Evolutionary conservation across 2,797 vertebrate genomes (phyloP).

Genomic region (Melanotaenia trifasciata): DNA sequence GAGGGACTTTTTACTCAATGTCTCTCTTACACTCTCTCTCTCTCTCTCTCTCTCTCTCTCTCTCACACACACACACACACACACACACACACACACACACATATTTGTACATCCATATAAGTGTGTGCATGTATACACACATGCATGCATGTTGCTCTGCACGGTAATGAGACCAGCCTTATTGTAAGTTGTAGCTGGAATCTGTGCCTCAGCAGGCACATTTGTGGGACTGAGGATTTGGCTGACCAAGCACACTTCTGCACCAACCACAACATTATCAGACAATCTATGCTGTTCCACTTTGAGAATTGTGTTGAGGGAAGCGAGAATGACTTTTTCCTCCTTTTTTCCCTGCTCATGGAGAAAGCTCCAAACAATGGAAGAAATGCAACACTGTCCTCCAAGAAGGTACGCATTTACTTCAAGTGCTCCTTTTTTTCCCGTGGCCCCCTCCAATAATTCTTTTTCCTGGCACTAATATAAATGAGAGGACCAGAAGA

Average conservation of each 20-base stretch:
- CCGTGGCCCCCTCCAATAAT: conserved; percentile 19
- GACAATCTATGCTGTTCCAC: conserved; percentile 54
- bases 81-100: background rate
- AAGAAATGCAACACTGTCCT: conserved; percentile 31
- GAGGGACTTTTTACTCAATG: conserved; percentile 58
- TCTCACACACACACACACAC: conserved; percentile 8
- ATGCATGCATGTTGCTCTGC: conserved; percentile 25
- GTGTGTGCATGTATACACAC: conserved; percentile 2
- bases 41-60: conserved; percentile 6
- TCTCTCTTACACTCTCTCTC: conserved; percentile 21
- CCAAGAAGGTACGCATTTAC: conserved; percentile 27
- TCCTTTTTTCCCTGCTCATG: background rate
- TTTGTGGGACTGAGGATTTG: conserved; percentile 62
- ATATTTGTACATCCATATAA: background rate
- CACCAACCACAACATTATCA: conserved; percentile 64
- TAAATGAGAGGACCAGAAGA: conserved; percentile 36
- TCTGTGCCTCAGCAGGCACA: conserved; percentile 65
- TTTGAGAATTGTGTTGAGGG: conserved; percentile 41
- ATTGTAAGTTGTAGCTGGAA: conserved; percentile 61
- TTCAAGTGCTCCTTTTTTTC: conserved; percentile 15
- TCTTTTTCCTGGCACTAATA: conserved; percentile 42
- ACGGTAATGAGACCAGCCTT: conserved; percentile 58
- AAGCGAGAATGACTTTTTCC: conserved; percentile 4
- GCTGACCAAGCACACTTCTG: conserved; percentile 68
- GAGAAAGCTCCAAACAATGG: conserved; percentile 21